These are phyloP conservation scores for Armadillidium nasatum DNA, from an alignment of 1,140 invertebrate species.

Conservation along the genomic window DNA sequence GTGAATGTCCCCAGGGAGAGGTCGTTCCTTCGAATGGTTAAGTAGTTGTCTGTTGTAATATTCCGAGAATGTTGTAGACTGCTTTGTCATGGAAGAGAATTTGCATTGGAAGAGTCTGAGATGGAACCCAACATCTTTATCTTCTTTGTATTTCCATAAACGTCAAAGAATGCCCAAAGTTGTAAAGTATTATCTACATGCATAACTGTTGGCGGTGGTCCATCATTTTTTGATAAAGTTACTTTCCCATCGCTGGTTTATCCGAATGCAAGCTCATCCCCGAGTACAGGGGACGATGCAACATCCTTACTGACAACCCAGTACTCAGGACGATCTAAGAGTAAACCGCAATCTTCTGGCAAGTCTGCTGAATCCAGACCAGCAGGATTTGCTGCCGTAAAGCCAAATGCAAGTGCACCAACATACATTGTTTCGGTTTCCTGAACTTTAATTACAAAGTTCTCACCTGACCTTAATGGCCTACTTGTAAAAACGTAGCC, in stretches of 20 bases:
- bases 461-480: slow-evolving; percentile 77
- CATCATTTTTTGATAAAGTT: slow-evolving; percentile 80
- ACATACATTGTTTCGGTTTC: slow-evolving; percentile 78
- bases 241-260: slow-evolving; percentile 64
- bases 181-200: slow-evolving; percentile 84
- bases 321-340: slow-evolving; percentile 91
- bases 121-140: slow-evolving; percentile 51
- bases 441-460: slow-evolving; percentile 73
- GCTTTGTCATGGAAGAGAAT: no score
- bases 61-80: neutral
- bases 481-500: slow-evolving; percentile 88
- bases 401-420: slow-evolving; percentile 80
- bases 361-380: slow-evolving; percentile 66
- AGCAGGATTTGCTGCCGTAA: slow-evolving; percentile 87
- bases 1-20: neutral
- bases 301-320: slow-evolving; percentile 95
- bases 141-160: slow-evolving; percentile 87
- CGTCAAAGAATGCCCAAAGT: slow-evolving; percentile 92
- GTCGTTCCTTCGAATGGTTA: neutral
- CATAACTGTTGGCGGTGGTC: slow-evolving; percentile 75
- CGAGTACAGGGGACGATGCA: slow-evolving; percentile 70
- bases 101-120: no score
- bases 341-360: slow-evolving; percentile 85
- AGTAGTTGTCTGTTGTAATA: neutral
- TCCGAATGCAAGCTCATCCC: slow-evolving; percentile 68